phyloP scores from a whole-genome alignment of 2,797 vertebrate species.

The Ceyx erithaca region DNA sequence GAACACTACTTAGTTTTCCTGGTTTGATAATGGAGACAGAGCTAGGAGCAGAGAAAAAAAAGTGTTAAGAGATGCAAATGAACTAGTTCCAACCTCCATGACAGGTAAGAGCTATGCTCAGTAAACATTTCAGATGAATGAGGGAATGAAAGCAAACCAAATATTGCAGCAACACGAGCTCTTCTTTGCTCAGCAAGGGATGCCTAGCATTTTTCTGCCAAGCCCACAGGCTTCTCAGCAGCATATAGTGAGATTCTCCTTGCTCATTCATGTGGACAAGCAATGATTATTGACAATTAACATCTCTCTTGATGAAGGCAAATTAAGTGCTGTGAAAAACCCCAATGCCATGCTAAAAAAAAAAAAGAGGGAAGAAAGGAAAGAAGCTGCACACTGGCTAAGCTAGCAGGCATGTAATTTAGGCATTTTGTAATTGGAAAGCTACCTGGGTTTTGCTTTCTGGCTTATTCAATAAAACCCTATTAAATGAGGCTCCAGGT shows the following conservation, averaged over 20 bases:
- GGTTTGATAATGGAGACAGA: neutral
- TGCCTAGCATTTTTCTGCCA: conserved; percentile 7
- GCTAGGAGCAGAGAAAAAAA: neutral
- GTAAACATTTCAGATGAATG: conserved; percentile 19
- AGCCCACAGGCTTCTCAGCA: neutral
- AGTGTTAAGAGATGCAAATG: neutral
- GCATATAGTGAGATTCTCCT: neutral
- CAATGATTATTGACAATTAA: conserved; percentile 33
- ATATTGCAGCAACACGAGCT: neutral
- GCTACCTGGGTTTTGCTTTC: conserved; percentile 30
- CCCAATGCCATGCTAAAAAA: neutral
- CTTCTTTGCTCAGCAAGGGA: neutral
- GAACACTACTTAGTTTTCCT: neutral
- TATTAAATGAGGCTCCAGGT: conserved; percentile 40
- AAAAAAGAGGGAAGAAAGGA: neutral
- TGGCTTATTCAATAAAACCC: conserved; percentile 1
- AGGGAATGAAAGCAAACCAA: conserved; percentile 11
- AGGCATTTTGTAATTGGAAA: conserved; percentile 18
- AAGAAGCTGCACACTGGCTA: neutral
- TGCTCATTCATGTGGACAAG: conserved; percentile 33
- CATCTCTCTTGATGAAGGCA: conserved; percentile 43
- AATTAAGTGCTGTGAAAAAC: conserved; percentile 53
- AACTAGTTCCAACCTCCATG: neutral
- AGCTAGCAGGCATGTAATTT: neutral
- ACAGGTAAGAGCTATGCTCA: neutral